phyloP scores from a whole-genome alignment of 2,888 invertebrate species.

The Agonopterix subpropinquella region DNA sequence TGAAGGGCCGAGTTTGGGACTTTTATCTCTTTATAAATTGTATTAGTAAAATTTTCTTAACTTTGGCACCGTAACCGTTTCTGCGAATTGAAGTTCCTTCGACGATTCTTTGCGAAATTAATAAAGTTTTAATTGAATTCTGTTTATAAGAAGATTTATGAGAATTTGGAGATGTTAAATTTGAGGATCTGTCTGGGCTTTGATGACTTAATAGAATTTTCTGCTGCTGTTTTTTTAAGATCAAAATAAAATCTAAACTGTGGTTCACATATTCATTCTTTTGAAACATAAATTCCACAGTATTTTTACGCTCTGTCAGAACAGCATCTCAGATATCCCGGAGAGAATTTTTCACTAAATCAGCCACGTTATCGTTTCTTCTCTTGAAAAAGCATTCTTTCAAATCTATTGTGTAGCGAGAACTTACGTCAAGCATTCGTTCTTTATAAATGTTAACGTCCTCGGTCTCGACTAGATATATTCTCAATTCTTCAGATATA shows the following conservation, averaged over 20 bases:
- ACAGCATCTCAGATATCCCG: constrained; percentile 34
- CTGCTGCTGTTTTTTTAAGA: background rate
- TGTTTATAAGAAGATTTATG: constrained; percentile 51
- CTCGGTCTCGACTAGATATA: background rate
- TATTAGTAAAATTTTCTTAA: constrained; percentile 58
- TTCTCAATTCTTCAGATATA: constrained; percentile 13
- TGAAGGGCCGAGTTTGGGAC: constrained; percentile 14
- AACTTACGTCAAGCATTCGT: constrained; percentile 1
- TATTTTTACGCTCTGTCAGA: constrained; percentile 36
- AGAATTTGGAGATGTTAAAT: constrained; percentile 54
- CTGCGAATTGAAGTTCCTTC: constrained; percentile 51
- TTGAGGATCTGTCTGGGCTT: constrained; percentile 21
- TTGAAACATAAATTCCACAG: constrained; percentile 33
- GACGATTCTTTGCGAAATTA: constrained; percentile 64
- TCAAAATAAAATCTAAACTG: background rate
- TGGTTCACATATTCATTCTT: constrained; percentile 35
- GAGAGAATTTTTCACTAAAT: constrained; percentile 39
- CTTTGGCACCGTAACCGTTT: constrained; percentile 55
- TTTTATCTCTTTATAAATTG: constrained; percentile 60
- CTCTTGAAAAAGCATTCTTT: constrained; percentile 3
- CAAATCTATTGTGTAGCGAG: constrained; percentile 9
- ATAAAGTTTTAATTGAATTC: constrained; percentile 73
- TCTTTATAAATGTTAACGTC: background rate
- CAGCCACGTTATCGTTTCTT: constrained; percentile 20
- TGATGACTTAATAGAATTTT: constrained; percentile 21